phyloP scores from a whole-genome alignment of 2,113 vertebrate species.

The Orthonyx spaldingii region DNA sequence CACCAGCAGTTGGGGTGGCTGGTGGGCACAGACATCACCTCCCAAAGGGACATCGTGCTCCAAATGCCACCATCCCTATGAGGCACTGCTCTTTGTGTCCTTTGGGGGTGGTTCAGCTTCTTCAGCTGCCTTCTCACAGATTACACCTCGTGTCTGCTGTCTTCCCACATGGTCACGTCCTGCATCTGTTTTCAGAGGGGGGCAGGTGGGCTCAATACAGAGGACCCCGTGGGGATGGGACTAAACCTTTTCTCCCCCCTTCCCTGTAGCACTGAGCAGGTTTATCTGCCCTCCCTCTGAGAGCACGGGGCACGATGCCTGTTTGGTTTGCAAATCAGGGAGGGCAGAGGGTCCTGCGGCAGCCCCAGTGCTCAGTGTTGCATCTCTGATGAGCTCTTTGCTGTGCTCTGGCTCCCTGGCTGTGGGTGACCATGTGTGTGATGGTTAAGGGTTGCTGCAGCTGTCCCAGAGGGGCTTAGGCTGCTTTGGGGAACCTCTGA shows the following conservation, averaged over 20 bases:
- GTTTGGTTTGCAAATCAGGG: slow-evolving; percentile 9
- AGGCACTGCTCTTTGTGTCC: neutral
- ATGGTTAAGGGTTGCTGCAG: neutral
- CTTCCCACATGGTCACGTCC: fast-evolving
- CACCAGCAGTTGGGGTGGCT: neutral
- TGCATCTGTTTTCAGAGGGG: neutral
- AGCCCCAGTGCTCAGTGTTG: fast-evolving
- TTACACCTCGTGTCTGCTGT: neutral
- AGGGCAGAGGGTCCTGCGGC: neutral
- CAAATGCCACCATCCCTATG: neutral
- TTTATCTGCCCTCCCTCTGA: neutral
- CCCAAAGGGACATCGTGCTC: neutral
- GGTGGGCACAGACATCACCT: neutral
- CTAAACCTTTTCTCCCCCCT: neutral
- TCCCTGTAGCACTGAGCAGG: neutral
- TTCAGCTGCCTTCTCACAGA: neutral
- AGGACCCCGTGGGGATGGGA: fast-evolving
- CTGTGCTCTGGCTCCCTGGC: neutral
- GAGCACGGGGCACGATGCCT: fast-evolving
- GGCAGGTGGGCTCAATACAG: neutral
- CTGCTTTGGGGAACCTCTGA: neutral
- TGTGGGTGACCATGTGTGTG: neutral
- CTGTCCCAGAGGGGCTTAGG: neutral
- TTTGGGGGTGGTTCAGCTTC: neutral
- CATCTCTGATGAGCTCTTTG: neutral